Conservation (phyloP, 2,113 vertebrate species). For the Embiotoca jacksoni region DNA sequence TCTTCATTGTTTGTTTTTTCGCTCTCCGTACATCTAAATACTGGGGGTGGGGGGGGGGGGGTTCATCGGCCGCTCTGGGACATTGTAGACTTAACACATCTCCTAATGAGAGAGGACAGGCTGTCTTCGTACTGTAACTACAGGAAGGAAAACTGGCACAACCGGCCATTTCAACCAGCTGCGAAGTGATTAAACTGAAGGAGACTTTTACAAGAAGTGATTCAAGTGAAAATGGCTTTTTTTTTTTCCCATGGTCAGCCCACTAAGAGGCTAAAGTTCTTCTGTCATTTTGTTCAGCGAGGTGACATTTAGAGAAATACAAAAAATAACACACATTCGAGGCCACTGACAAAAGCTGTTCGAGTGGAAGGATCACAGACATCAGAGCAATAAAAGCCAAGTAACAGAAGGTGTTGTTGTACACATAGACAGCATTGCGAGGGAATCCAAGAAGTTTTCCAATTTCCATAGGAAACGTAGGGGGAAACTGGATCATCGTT, state of each 20-base stretch:
- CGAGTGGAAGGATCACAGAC: constrained; percentile 26
- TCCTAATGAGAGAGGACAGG: constrained; percentile 51
- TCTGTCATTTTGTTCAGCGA: constrained; percentile 32
- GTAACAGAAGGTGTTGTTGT: constrained; percentile 15
- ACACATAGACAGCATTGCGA: neutral
- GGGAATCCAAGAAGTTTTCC: neutral
- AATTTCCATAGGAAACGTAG: constrained; percentile 17
- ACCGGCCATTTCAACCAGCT: constrained; percentile 37
- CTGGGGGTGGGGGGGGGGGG: neutral
- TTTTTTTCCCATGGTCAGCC: constrained; percentile 13
- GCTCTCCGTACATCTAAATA: too few relatives aligned
- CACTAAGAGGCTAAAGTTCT: constrained; percentile 24
- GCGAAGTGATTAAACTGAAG: constrained; percentile 47
- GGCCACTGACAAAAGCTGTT: constrained; percentile 18
- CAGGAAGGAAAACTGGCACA: constrained; percentile 50
- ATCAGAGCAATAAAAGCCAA: constrained; percentile 11
- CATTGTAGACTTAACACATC: constrained; percentile 24
- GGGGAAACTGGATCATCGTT: neutral
- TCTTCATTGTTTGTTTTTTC: constrained; percentile 24
- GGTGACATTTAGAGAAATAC: constrained; percentile 41
- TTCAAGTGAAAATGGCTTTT: constrained; percentile 37
- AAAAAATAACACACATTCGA: constrained; percentile 5
- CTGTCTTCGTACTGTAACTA: constrained; percentile 10
- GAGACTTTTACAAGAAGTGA: constrained; percentile 54
- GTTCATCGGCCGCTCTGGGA: constrained; percentile 6